Percentiles rank a stretch among this genome's conserved stretches.
These are phyloP conservation scores for Dicyrtomina minuta DNA, from an alignment of 2,888 invertebrate genomes.

Conservation along the genomic window DNA sequence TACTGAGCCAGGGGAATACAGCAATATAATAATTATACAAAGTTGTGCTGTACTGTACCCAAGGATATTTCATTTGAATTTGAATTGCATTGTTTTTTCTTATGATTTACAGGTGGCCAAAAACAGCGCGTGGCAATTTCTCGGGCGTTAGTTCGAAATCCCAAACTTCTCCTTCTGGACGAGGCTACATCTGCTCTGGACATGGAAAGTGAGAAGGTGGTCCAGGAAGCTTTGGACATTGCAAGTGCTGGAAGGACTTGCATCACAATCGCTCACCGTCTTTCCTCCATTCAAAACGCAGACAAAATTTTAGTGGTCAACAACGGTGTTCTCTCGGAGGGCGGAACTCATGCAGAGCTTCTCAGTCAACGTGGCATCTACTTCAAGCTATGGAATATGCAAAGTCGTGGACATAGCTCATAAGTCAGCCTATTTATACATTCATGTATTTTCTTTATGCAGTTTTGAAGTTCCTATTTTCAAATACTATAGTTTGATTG, in stretches of 20 bases:
- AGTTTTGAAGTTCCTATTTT: no score
- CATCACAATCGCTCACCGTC: conserved; percentile 81
- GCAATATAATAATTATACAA: no score
- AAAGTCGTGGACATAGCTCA: no score
- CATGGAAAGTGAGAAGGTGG: conserved; percentile 25
- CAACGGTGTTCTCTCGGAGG: conserved; percentile 68
- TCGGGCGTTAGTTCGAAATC: conserved; percentile 10
- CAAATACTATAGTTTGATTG: no score
- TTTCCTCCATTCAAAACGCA: conserved; percentile 80
- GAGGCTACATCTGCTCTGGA: conserved; percentile 59
- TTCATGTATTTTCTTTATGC: no score
- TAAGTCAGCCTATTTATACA: no score
- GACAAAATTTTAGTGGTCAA: conserved; percentile 65
- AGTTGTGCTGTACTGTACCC: no score
- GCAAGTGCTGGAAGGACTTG: conserved; percentile 71
- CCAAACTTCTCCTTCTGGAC: conserved; percentile 57
- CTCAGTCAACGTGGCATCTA: conserved; percentile 67
- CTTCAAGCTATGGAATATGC: conserved; percentile 55
- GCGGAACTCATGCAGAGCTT: conserved; percentile 70
- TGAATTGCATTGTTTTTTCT: no score
- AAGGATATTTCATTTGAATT: no score
- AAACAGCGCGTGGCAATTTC: not conserved
- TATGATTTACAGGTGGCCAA: conserved; percentile 1
- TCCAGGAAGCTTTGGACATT: conserved; percentile 69
- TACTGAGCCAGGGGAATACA: no score